Base-by-base conservation (phyloP, 2,888 invertebrate genomes). In the Stenchaetothrips biformis region DNA sequence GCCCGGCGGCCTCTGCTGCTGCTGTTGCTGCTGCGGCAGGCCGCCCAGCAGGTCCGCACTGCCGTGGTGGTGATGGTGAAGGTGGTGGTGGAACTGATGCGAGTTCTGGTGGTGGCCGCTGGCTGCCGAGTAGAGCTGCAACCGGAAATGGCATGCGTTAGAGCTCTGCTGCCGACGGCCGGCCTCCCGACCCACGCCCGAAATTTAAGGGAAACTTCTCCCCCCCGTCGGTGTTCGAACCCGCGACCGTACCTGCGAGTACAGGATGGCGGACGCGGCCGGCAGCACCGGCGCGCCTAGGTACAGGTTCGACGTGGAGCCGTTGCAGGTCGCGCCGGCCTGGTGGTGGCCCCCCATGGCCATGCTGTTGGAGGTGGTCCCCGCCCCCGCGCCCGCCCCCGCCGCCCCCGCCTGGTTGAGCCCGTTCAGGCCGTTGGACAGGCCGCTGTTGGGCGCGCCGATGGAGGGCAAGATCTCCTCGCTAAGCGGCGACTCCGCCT, bases 71-170 rank as follows among this genome's bases (percentile, higher is more conserved):
- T 67, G 53, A n/a, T 67, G 62, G 47, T 79, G 62, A 74, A 25
- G 81, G 37, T 80, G 81, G 79, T 81, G 82, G 81, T 83, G 83
- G 79, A 82, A 80, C 77, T 83, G 83, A 78, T 83, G 83, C 25
- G 82, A 25, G 67, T 74, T 80, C 89, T 90, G 78, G 89, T 90
- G 78, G 91, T 92, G 79, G 91, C 91, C 79, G 92, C 92, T 93
- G 77, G 93, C 93, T 0, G 93, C 93, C 6, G 94, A 93, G 84
- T 95, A 95, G 27, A 95, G 87, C 85, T 95, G 95, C 13, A 94
- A 94, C 86, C 94, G 95, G 3, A 95, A 88, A 82, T 94, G 88
- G 84, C 94, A 94, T 1, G 92, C 92, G 84, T 91, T 92, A 83
- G 89, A 88, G 83, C 88, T 87, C 0, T 90, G 88, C 83, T 91